A percentile compares a stretch with the other conserved stretches of the same genome.
Conservation (phyloP, 2,888 invertebrate species). For the Abscondita cerata region DNA sequence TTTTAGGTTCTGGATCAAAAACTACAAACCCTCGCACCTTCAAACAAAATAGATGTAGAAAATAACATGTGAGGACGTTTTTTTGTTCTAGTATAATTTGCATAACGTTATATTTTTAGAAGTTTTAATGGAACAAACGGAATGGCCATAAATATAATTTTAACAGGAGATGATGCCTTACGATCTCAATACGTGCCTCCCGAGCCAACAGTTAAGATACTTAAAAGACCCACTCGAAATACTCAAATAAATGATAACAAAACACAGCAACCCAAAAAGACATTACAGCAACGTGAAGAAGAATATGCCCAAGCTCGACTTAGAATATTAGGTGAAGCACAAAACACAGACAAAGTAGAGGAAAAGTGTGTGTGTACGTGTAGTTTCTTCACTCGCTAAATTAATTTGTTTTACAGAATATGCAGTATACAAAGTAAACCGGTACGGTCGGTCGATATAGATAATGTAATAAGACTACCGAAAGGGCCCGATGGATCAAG, state of each 20-base stretch:
- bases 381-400: background rate
- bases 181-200: slow-evolving; percentile 81
- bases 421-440: slow-evolving; percentile 52
- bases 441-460: slow-evolving; percentile 43
- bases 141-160: slow-evolving; percentile 71
- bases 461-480: slow-evolving; percentile 73
- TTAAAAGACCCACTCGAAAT: slow-evolving; percentile 72
- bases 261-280: slow-evolving; percentile 78
- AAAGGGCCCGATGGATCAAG: slow-evolving; percentile 80
- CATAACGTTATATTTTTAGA: slow-evolving; percentile 11
- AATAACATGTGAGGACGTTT: slow-evolving; percentile 49
- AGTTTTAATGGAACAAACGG: slow-evolving; percentile 54
- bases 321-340: slow-evolving; percentile 87
- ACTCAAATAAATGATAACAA: slow-evolving; percentile 65
- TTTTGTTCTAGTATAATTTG: background rate
- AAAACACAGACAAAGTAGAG: slow-evolving; percentile 77
- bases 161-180: slow-evolving; percentile 80
- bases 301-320: slow-evolving; percentile 93
- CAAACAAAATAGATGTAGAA: slow-evolving; percentile 50
- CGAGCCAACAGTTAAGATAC: slow-evolving; percentile 83
- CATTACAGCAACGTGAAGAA: slow-evolving; percentile 87
- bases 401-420: slow-evolving; percentile 46
- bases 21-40: slow-evolving; percentile 55
- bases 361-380: slow-evolving; percentile 61
- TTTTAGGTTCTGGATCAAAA: slow-evolving; percentile 60